Conservation (phyloP, 2,113 vertebrate species). For the Himantopus leucocephalus region DNA sequence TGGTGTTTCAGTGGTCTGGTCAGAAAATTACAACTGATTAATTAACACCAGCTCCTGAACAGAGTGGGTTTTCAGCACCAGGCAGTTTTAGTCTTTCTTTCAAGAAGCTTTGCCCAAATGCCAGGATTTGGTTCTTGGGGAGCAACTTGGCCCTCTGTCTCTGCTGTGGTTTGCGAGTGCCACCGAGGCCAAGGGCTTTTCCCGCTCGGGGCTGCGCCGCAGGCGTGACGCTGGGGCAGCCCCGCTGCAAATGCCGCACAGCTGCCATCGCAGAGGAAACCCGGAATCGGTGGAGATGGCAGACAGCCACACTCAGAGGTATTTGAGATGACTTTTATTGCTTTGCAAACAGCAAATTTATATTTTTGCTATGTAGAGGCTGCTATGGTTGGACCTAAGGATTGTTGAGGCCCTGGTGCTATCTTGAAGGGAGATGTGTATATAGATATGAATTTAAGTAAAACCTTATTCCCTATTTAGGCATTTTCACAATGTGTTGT, state of each 20-base stretch:
- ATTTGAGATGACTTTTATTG: neutral
- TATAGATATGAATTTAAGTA: neutral
- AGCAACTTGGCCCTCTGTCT: neutral
- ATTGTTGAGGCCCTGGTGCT: neutral
- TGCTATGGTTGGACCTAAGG: neutral
- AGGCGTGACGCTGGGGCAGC: no score
- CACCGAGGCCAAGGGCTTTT: neutral
- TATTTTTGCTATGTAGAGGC: neutral
- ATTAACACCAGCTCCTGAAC: neutral
- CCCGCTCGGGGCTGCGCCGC: neutral
- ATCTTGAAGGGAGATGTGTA: neutral
- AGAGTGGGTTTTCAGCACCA: neutral
- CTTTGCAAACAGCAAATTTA: neutral
- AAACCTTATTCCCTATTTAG: neutral
- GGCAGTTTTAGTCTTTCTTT: neutral
- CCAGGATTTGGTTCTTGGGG: neutral
- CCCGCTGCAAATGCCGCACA: no score
- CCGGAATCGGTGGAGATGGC: fast-evolving
- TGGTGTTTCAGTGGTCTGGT: neutral
- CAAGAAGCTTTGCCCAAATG: neutral
- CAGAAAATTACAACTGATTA: neutral
- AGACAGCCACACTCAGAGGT: neutral
- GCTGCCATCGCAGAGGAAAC: neutral
- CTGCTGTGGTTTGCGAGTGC: neutral
- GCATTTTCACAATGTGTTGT: neutral